Evolutionary conservation across 2,888 invertebrate genomes (phyloP), one percentile per base, ranked within the genome.

Genomic region (Cotesia congregata): DNA sequence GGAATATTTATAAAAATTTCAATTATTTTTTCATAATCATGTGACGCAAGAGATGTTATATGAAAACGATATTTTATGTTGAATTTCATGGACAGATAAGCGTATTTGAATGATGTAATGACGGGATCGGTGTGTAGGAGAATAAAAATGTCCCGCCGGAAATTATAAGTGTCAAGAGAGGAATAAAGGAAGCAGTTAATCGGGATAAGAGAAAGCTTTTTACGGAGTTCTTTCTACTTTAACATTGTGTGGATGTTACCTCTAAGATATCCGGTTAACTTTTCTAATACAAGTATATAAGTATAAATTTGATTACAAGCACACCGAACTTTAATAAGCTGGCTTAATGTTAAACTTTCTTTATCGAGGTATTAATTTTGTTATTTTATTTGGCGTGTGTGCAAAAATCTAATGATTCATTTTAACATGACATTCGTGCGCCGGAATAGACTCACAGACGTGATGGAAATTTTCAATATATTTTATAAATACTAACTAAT

Each of bases 161-260:
- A 71, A 71, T 71, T 71, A 61, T 38, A n/a, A 38, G 71, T 17
- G 71, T 71, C 71, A 61, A 60, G 71, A 71, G 20, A 38, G 15
- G 61, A 68, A 71, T 71, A 71, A 71, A 61, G 61, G 39, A 60
- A 17, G 12, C 41, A 40, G 71, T 71, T 71, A 71, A 71, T 71
- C 71, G n/a, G 62, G 71, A 71, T 71, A 62, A 71, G 59, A 61
- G 38, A 61, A 71, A 71, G 61, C 30, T 71, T 39, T 60, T 71
- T 71, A 71, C 39, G 62, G 38, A 5, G 38, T 17, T 62, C 65
- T 71, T 61, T 61, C 15, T 71, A 15, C 41, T 68, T 41, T 5
- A 41, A 68, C 9, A 9, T 15, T 50, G 7, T 50, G 50, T 12
- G 50, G 50, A 50, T 50, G 50, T 50, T 50, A 50, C 50, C 50